These are phyloP conservation scores for Monodelphis domestica DNA, from an alignment of 2,797 vertebrate species.

Conservation along the genomic window DNA sequence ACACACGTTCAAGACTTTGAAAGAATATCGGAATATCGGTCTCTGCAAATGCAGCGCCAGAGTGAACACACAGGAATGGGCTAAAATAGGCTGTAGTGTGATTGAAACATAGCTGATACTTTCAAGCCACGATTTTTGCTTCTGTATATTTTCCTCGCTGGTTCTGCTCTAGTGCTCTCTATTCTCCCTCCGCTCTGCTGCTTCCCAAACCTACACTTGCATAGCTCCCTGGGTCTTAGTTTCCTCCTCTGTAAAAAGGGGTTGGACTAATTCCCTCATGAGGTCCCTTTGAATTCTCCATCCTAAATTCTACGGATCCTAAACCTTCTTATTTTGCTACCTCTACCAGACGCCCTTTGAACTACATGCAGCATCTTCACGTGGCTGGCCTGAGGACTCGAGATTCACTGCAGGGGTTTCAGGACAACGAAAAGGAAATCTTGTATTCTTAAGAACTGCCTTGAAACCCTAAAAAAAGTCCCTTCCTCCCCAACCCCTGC, in stretches of 20 bases:
- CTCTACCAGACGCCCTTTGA: not conserved
- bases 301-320: not conserved
- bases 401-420: not conserved
- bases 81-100: fast-evolving
- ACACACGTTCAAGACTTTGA: fast-evolving
- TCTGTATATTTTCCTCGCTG: not conserved
- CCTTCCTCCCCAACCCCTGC: not conserved
- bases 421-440: not conserved
- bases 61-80: fast-evolving
- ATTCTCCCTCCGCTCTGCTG: fast-evolving
- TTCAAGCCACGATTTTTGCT: not conserved
- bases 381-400: not conserved
- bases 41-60: fast-evolving
- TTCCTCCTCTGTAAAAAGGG: not conserved
- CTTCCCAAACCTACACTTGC: constrained; percentile 18
- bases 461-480: constrained; percentile 13
- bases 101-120: not conserved
- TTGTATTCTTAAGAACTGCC: not conserved
- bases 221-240: not conserved
- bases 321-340: fast-evolving
- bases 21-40: fast-evolving
- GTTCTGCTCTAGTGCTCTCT: not conserved
- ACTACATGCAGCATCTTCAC: not conserved
- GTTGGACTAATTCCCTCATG: not conserved
- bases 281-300: not conserved